Base-by-base conservation (phyloP, 2,797 vertebrate species). In the Oceanodroma leucorhoa region DNA sequence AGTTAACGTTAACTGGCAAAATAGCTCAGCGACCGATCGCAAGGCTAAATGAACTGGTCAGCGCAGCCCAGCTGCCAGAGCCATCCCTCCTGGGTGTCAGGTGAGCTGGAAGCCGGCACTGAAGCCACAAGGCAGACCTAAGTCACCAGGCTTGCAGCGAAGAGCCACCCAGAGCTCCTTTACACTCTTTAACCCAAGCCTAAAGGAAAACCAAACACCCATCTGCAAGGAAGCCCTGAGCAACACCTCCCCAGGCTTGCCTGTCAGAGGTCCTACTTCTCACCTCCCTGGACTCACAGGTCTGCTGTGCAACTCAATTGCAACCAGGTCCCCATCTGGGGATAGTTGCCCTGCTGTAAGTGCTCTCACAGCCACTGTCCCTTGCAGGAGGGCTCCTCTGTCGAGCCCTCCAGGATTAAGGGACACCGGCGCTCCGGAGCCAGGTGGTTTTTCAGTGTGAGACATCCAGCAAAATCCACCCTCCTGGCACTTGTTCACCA, bases 401-500 rank as follows among this genome's bases (percentile, higher is more conserved):
- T 6, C 0, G 2, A 51, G 29, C 9, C 21, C 62, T 77, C 29
- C 23, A 61, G 29, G 26, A 60, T 9, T 2, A 82, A 38, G 10
- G 9, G 5, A 61, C 22, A 40, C 14, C 0, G 0, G 18, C 1
- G 0, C 30, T 19, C 27, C 9, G 1, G 18, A 60, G 20, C 26
- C 32, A 61, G 19, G 8, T 5, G 7, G 2, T 8, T 76, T 75
- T 50, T 27, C 36, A 72, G 36, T 0, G 5, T 5, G 22, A 58
- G 34, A 48, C 20, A 60, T 19, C 15, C 41, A 75, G 48, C 12
- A 53, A 72, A 70, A 70, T 3, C 2, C 24, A 61, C 27, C 27
- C n/a, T 77, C 64, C 20, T 7, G 11, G 34, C 26, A 26, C 15
- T 82, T 48, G 16, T 54, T 48, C 65, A 36, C 5, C 8, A 69